Percentiles rank a stretch among this genome's conserved stretches.
Evolutionary conservation across 2,113 vertebrate species (phyloP).

Genomic region (Calyptommatus sinebrachiatus): DNA sequence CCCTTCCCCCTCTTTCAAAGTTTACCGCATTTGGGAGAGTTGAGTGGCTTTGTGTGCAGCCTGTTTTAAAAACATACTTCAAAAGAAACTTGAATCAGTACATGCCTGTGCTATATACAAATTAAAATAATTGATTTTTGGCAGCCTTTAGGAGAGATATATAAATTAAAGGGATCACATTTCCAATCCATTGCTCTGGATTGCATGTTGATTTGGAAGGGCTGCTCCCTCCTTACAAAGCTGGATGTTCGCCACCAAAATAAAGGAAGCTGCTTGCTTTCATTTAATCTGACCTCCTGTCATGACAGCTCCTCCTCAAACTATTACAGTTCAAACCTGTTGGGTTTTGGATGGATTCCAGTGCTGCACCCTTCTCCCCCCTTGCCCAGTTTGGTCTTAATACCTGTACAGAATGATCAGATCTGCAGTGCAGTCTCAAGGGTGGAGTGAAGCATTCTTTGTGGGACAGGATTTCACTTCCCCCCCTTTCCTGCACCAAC

Average conservation of each 20-base stretch:
- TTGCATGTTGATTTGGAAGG: constrained; percentile 48
- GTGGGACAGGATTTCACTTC: constrained; percentile 20
- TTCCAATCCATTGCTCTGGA: constrained; percentile 58
- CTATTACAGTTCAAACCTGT: neutral
- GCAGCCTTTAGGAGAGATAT: constrained; percentile 59
- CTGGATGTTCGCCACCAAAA: constrained; percentile 53
- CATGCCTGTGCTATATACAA: constrained; percentile 58
- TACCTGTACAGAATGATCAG: constrained; percentile 17
- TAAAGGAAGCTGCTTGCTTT: constrained; percentile 32
- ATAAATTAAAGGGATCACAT: constrained; percentile 57
- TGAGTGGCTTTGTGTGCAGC: constrained; percentile 54
- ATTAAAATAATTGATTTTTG: constrained; percentile 70
- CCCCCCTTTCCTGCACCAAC: constrained; percentile 34
- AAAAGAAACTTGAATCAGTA: constrained; percentile 62
- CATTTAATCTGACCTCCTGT: constrained; percentile 34
- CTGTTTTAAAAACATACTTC: constrained; percentile 62
- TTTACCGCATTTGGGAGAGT: constrained; percentile 42
- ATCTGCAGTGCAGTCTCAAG: constrained; percentile 29
- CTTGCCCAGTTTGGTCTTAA: constrained; percentile 28
- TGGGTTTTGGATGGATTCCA: constrained; percentile 9
- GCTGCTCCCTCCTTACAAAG: constrained; percentile 27
- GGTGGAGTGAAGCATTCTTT: neutral
- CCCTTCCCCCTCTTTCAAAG: neutral
- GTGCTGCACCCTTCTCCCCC: constrained; percentile 21
- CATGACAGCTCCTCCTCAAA: constrained; percentile 36